A percentile compares a stretch with the other conserved stretches of the same genome.
These are phyloP conservation scores for Xylocampa areola DNA, from an alignment of 2,888 invertebrate genomes.

Conservation along the genomic window DNA sequence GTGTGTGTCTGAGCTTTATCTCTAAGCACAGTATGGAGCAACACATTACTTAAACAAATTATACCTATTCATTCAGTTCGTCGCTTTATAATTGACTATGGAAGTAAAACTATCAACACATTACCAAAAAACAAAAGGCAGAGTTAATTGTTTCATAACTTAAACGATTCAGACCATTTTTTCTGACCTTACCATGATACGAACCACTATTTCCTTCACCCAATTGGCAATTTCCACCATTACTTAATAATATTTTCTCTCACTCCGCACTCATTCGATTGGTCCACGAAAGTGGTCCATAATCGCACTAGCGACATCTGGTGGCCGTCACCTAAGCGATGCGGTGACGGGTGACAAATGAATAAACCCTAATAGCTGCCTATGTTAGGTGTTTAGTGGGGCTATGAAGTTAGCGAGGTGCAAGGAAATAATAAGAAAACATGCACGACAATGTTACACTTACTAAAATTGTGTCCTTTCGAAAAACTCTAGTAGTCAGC, in stretches of 20 bases:
- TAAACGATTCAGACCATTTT: no score
- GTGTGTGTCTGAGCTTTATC: no score
- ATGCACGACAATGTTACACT: no score
- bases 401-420: conserved; percentile 58
- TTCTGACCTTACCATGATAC: neutral
- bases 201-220: conserved; percentile 9
- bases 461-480: no score
- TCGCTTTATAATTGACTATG: no score
- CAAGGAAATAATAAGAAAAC: neutral
- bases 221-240: conserved; percentile 37
- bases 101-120: no score
- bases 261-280: conserved; percentile 76
- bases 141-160: no score
- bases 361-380: conserved; percentile 75
- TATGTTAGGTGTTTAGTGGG: conserved; percentile 64
- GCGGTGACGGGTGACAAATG: conserved; percentile 81
- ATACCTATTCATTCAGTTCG: no score
- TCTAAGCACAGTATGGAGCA: no score
- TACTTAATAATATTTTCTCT: conserved; percentile 33
- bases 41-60: no score
- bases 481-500: no score
- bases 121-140: no score
- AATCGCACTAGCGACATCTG: conserved; percentile 78
- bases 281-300: conserved; percentile 64
- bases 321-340: conserved; percentile 81